phyloP scores from a whole-genome alignment of 1,140 invertebrate species.

The Propsilocerus akamusi region DNA sequence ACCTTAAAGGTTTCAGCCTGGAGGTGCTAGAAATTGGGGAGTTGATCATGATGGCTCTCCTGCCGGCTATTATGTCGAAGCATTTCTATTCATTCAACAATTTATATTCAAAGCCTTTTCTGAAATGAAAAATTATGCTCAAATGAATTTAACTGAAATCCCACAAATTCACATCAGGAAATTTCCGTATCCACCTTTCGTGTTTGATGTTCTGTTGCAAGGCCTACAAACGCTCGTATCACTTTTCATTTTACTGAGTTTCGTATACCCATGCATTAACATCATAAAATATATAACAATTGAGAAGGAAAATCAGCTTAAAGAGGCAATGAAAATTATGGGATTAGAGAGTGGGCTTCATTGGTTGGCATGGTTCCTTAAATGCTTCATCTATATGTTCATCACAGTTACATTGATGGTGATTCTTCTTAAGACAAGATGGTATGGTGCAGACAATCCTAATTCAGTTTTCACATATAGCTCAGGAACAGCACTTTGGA shows the following conservation, averaged over 20 bases:
- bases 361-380: slow-evolving; percentile 36
- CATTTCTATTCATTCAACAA: slow-evolving; percentile 10
- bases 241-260: slow-evolving; percentile 7
- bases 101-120: slow-evolving; percentile 8
- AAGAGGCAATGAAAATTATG: slow-evolving; percentile 46
- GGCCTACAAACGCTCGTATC: slow-evolving; percentile 6
- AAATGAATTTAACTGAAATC: not conserved
- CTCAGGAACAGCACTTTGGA: slow-evolving; percentile 22
- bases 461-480: slow-evolving; percentile 16
- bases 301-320: slow-evolving; percentile 13
- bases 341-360: slow-evolving; percentile 37
- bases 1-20: not conserved
- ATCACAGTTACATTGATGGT: slow-evolving; percentile 25
- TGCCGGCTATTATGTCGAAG: slow-evolving; percentile 5
- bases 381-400: slow-evolving; percentile 30
- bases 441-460: not conserved
- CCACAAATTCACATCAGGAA: not conserved
- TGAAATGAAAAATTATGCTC: not conserved
- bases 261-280: slow-evolving; percentile 28
- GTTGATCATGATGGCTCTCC: not conserved
- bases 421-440: slow-evolving; percentile 16
- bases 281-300: slow-evolving; percentile 17
- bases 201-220: not conserved
- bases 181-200: slow-evolving; percentile 7
- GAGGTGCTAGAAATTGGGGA: not conserved